These are phyloP conservation scores for Eristalinus sepulchralis DNA, from an alignment of 2,888 invertebrate genomes.

Conservation along the genomic window DNA sequence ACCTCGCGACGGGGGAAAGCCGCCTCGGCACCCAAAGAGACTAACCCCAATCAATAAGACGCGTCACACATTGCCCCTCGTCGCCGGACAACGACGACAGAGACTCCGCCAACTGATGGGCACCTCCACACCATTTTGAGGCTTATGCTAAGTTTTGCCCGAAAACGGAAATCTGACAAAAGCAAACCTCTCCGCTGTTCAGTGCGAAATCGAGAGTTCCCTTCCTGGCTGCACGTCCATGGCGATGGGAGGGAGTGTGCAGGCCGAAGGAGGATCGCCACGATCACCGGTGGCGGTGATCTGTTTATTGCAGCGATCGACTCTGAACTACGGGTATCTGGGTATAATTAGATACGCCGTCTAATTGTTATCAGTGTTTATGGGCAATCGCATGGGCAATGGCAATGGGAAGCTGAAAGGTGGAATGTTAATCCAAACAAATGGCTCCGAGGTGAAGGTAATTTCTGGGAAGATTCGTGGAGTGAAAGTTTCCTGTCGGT, in stretches of 20 bases:
- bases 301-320: constrained; percentile 59
- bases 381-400: constrained; percentile 58
- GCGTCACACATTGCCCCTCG: constrained; percentile 42
- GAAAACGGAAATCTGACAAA: background rate
- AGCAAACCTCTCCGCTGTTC: background rate
- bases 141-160: constrained; percentile 30
- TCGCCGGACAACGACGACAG: constrained; percentile 1
- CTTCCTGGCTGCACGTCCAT: constrained; percentile 15
- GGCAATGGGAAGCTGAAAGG: constrained; percentile 65
- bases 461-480: constrained; percentile 66
- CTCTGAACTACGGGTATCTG: constrained; percentile 44
- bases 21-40: constrained; percentile 21
- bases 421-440: constrained; percentile 71
- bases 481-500: constrained; percentile 63
- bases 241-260: constrained; percentile 49
- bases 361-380: constrained; percentile 70
- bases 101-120: constrained; percentile 40
- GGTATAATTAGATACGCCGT: constrained; percentile 63
- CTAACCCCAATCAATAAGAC: constrained; percentile 69
- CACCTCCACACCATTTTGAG: constrained; percentile 18
- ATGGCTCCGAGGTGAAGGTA: constrained; percentile 71
- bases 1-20: constrained; percentile 44
- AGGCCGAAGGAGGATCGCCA: constrained; percentile 18
- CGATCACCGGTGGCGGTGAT: constrained; percentile 28
- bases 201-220: constrained; percentile 62